Percentiles rank a stretch among this genome's conserved stretches.
These are phyloP conservation scores for Anneissia japonica DNA, from an alignment of 35 echinoderm and acorn worm genomes.

Conservation along the genomic window DNA sequence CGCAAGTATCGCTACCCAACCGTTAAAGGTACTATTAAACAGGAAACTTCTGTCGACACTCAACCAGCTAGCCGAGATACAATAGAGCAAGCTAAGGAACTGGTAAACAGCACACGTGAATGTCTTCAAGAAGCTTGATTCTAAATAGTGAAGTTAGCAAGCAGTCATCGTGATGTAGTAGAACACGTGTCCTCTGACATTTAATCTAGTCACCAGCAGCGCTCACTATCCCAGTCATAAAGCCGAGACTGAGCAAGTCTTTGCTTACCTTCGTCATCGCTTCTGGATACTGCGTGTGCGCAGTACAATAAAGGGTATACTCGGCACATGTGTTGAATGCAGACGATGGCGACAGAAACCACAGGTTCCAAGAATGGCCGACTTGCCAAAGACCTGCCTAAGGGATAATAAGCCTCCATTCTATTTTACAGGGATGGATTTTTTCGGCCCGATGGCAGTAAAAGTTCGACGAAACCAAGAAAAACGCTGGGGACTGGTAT, in stretches of 20 bases:
- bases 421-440: not conserved
- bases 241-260: conserved; percentile 14
- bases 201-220: not conserved
- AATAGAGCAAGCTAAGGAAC: not conserved
- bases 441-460: not conserved
- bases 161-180: not conserved
- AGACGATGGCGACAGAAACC: conserved; percentile 21
- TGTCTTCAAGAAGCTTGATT: not conserved
- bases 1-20: not conserved
- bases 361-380: not conserved
- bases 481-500: not conserved
- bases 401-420: not conserved
- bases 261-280: not conserved
- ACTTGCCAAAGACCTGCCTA: not conserved
- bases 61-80: not conserved
- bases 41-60: not conserved
- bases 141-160: not conserved
- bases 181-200: not conserved
- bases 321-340: not conserved
- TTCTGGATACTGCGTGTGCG: conserved; percentile 4
- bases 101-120: not conserved
- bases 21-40: not conserved
- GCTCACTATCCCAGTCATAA: not conserved
- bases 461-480: not conserved
- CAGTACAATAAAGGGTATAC: not conserved